A percentile compares a stretch with the other conserved stretches of the same genome.
phyloP scores from a whole-genome alignment of 1,140 invertebrate species.

The Bombus confusus region DNA sequence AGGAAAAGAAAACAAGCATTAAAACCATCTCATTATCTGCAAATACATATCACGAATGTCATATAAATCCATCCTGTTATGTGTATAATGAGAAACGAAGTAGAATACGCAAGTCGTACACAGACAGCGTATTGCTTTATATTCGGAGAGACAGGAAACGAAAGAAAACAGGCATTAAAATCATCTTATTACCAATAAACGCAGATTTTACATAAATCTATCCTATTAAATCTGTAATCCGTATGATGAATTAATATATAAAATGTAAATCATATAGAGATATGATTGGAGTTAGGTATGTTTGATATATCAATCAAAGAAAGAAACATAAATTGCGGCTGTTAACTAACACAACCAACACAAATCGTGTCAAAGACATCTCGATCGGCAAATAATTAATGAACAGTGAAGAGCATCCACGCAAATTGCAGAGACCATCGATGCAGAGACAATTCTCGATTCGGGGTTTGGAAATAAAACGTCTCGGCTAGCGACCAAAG shows the following conservation, averaged over 20 bases:
- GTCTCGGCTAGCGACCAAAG: background rate
- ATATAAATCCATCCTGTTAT: background rate
- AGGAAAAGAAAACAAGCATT: background rate
- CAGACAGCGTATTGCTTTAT: background rate
- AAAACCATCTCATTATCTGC: background rate
- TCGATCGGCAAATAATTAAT: background rate
- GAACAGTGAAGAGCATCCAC: background rate
- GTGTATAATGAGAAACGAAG: background rate
- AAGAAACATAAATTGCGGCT: too few species aligned
- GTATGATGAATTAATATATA: background rate
- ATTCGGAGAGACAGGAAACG: background rate
- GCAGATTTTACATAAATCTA: too few species aligned
- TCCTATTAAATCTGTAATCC: background rate
- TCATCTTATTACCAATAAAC: too few species aligned
- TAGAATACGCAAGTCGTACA: background rate
- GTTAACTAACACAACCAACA: background rate
- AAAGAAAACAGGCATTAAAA: background rate
- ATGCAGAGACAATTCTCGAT: slow-evolving; percentile 17
- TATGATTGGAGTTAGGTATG: too few species aligned
- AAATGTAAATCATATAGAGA: too few species aligned
- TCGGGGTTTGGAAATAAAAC: background rate
- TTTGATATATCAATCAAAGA: too few species aligned
- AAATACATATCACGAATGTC: background rate
- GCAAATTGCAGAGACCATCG: background rate
- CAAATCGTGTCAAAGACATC: too few species aligned